Base-by-base conservation (phyloP, 92 coral and sea anemone genomes). In the Porites lobata region DNA sequence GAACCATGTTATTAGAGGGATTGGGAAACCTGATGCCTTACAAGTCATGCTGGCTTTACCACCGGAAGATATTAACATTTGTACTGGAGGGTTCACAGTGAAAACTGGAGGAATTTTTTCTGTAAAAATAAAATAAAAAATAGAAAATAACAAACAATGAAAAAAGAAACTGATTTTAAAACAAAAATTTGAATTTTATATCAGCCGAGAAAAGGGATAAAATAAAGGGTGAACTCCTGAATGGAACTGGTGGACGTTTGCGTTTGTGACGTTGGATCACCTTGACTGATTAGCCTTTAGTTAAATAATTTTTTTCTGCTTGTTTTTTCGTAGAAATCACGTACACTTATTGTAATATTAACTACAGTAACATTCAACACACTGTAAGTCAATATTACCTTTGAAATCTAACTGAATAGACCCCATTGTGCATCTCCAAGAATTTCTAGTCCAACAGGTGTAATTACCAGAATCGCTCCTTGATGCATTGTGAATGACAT, bases 401-500 rank as follows among this genome's bases (percentile, higher is more conserved):
- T 54, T 79, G 54, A 90, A 61, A 9, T 50, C 73, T 38, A 90
- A 63, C 54, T 66, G 1, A 22, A 79, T 14, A 1, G 9, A 20
- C 19, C 51, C 85, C 9, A 1, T 7, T 7, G 80, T 66, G 26
- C 82, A 90, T 6, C 7, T 64, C 9, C 66, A 0, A 24, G 47
- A 17, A 50, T 58, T 90, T 14, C 56, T 10, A 11, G 86, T n/a
- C 20, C 24, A n/a, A 63, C 93, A 90, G 4, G 62, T 50, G 68
- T 85, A 90, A 19, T 12, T 61, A 38, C 74, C 93, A 8, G 93
- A 75, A 65, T 85, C 66, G 11, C n/a, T 58, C 63, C 65, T 63
- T 20, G 86, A 65, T 76, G 77, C 51, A 59, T 79, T 79, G 18
- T 72, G 76, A 15, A 90, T 65, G 57, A 19, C 43, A 50, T 32